Conservation (phyloP, 2,888 invertebrate genomes). For the Oscheius sp. region DNA sequence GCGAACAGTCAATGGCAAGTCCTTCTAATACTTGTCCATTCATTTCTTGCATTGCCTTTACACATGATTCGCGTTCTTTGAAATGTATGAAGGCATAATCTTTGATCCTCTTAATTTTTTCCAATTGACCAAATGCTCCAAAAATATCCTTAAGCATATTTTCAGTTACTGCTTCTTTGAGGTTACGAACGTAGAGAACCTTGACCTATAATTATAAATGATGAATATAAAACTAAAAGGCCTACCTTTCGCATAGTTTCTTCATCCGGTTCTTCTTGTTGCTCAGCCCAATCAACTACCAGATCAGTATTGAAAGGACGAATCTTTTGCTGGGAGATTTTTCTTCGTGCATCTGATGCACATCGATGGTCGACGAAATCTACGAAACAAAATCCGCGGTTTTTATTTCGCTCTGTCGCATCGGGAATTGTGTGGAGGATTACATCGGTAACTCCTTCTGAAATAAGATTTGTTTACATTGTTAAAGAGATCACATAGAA, state of each 20-base stretch:
- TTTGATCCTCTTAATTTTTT: conserved; percentile 98
- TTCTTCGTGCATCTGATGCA: conserved; percentile 94
- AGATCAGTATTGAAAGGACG: conserved; percentile 99
- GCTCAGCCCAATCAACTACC: conserved; percentile 99
- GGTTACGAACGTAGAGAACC: conserved; percentile 95
- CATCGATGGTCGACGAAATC: conserved; percentile 99
- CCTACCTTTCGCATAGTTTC: conserved; percentile 96
- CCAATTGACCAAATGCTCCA: conserved; percentile 91
- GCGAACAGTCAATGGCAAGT: conserved; percentile 90
- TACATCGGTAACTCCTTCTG: conserved; percentile 97
- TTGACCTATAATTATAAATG: conserved; percentile 80
- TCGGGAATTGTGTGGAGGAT: conserved; percentile 97
- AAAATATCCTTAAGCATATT: conserved; percentile 87
- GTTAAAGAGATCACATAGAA: conserved; percentile 25
- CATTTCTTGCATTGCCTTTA: conserved; percentile 85
- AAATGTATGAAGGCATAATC: conserved; percentile 99
- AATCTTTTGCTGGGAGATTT: conserved; percentile 75
- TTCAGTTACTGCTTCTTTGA: conserved; percentile 95
- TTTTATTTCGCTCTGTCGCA: conserved; percentile 94
- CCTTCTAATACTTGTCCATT: conserved; percentile 84
- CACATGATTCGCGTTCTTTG: conserved; percentile 94
- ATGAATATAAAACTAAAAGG: background rate
- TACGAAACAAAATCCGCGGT: conserved; percentile 99
- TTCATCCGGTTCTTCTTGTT: conserved; percentile 98
- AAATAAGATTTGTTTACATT: conserved; percentile 25